These are phyloP conservation scores for Forbesichthys papilliferus DNA, from an alignment of 2,113 vertebrate genomes.

Conservation along the genomic window DNA sequence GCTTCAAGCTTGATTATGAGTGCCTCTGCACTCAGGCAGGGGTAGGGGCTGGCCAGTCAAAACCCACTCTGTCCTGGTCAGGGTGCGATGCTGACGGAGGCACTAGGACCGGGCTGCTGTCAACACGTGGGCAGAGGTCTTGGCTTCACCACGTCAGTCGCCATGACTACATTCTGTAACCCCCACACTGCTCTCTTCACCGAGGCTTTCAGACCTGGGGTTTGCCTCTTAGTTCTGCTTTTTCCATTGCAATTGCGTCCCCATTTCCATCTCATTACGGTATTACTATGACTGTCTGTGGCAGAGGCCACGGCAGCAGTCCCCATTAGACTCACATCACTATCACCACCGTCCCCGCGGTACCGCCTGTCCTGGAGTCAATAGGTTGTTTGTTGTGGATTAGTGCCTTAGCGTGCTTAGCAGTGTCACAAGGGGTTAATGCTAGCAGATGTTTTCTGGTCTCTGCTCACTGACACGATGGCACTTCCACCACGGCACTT, in stretches of 20 bases:
- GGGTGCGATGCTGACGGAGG: too few relatives aligned
- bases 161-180: conserved; percentile 3
- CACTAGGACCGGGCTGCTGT: too few relatives aligned
- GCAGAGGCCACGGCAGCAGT: background rate
- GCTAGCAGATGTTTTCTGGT: conserved; percentile 26
- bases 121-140: conserved; percentile 7
- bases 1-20: too few relatives aligned
- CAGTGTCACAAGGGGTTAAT: conserved; percentile 23
- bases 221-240: conserved; percentile 42
- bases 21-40: too few relatives aligned
- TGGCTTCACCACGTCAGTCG: background rate
- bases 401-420: background rate
- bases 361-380: conserved; percentile 6
- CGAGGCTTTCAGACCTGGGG: conserved; percentile 5
- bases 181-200: conserved; percentile 7
- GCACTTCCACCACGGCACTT: background rate
- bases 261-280: conserved; percentile 20
- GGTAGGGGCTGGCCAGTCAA: too few relatives aligned
- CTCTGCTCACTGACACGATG: too few relatives aligned
- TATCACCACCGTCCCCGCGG: conserved; percentile 10
- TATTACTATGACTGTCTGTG: background rate
- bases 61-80: too few relatives aligned
- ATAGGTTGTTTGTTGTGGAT: conserved; percentile 13
- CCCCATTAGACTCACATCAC: conserved; percentile 10
- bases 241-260: conserved; percentile 41